Percentiles rank a stretch among this genome's conserved stretches.
Conservation (phyloP, 2,888 invertebrate genomes). For the Agapostemon virescens region DNA sequence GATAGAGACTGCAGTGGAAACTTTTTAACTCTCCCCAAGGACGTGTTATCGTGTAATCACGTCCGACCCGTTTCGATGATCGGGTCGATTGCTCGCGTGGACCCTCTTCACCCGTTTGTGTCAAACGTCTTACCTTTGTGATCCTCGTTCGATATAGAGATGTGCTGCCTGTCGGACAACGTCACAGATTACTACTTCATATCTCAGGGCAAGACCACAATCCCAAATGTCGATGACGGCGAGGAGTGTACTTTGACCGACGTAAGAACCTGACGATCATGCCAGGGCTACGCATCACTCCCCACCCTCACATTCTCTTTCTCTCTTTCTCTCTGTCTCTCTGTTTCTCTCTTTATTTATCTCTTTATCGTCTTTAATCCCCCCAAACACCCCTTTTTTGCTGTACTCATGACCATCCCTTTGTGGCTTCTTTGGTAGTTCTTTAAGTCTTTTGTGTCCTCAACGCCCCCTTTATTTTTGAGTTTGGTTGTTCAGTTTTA, state of each 20-base stretch:
- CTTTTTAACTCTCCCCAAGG: not conserved
- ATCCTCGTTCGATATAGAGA: conserved; percentile 81
- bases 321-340: not conserved
- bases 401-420: conserved; percentile 19
- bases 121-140: conserved; percentile 35
- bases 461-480: not conserved
- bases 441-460: conserved; percentile 12
- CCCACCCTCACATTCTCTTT: conserved; percentile 20
- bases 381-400: conserved; percentile 1
- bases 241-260: conserved; percentile 92
- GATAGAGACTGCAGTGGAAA: conserved; percentile 33
- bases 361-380: not conserved
- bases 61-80: not conserved
- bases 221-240: conserved; percentile 94
- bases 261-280: conserved; percentile 84
- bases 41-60: conserved; percentile 2
- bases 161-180: conserved; percentile 89
- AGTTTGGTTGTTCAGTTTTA: conserved; percentile 39
- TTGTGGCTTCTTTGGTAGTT: conserved; percentile 40
- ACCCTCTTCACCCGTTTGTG: not conserved
- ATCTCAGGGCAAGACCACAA: conserved; percentile 95
- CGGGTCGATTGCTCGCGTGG: conserved; percentile 17
- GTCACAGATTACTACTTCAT: conserved; percentile 93
- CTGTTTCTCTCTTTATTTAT: not conserved
- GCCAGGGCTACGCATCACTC: conserved; percentile 65